These are phyloP conservation scores for Metalampra italica DNA, from an alignment of 2,888 invertebrate genomes.

Conservation along the genomic window DNA sequence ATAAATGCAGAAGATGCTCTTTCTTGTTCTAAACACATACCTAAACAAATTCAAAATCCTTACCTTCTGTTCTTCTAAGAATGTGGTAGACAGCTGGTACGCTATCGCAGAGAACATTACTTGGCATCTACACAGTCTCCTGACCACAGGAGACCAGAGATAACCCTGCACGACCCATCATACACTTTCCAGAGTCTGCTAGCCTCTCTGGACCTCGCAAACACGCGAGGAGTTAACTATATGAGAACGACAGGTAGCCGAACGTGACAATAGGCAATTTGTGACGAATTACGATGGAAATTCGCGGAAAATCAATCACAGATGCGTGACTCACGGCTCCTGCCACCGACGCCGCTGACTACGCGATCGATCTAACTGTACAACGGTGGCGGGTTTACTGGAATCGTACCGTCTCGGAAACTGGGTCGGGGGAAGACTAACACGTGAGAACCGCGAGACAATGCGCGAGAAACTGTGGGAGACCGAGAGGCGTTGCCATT, in stretches of 20 bases:
- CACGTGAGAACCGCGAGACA: slow-evolving; percentile 69
- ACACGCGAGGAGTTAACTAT: neutral
- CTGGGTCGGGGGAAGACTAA: slow-evolving; percentile 45
- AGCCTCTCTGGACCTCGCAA: neutral
- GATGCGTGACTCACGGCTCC: slow-evolving; percentile 40
- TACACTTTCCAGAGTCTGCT: slow-evolving; percentile 19
- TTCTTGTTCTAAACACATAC: too few species aligned
- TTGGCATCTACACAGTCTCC: slow-evolving; percentile 40
- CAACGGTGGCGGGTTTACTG: slow-evolving; percentile 17
- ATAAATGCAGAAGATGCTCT: too few species aligned
- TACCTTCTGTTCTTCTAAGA: slow-evolving; percentile 67
- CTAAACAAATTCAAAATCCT: neutral
- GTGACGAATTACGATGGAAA: slow-evolving; percentile 22
- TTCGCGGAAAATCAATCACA: slow-evolving; percentile 41
- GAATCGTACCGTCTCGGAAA: slow-evolving; percentile 26
- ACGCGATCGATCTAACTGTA: slow-evolving; percentile 38
- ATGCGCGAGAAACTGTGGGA: slow-evolving; percentile 74
- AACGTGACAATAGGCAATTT: neutral
- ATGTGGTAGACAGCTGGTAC: slow-evolving; percentile 64
- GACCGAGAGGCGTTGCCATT: slow-evolving; percentile 76
- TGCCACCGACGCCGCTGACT: slow-evolving; percentile 23
- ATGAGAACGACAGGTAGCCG: neutral
- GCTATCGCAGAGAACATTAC: slow-evolving; percentile 68
- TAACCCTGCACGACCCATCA: slow-evolving; percentile 34
- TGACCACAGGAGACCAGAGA: slow-evolving; percentile 35